Base-by-base conservation (phyloP, 1,140 invertebrate genomes). In the Thaumetopoea pityocampa region DNA sequence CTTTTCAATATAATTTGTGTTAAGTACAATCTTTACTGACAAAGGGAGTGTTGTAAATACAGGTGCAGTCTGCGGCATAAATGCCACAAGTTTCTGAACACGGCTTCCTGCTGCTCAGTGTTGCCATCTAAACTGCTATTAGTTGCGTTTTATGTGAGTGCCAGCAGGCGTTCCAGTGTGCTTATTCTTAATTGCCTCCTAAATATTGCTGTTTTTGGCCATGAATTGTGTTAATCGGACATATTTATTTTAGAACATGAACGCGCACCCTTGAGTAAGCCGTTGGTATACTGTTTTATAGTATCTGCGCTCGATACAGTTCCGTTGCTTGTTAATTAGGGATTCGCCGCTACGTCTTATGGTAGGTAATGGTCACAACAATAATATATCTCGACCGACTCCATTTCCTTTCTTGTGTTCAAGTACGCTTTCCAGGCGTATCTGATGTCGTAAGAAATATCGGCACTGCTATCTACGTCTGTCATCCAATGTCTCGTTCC, bases 171-270 rank as follows among this genome's bases (percentile, higher is more conserved):
- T 66, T 57, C 51, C 51, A 61, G 60, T 57, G 59, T 67, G 58
- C 71, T 70, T 74, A 71, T 71, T 56, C 57, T 59, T 76, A 77
- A 80, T 79, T 67, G 66, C 67, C 63, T 78, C 67, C 62, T 82
- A 82, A 82, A 76, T 68, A 73, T 77, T 57, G 66, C 74, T 70
- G 63, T 69, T 73, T 70, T 77, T 55, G 54, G 49, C 46, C 61
- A 58, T 76, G 58, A 66, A 69, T 71, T 60, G 63, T 54, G 61
- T 77, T 61, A 68, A 67, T 62, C 58, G 48, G 73, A 74, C 63
- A 60, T 74, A 62, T 78, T 81, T 81, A 81, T 81, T 71, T 46
- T 50, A 48, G 60, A 53, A 40, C 49, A 57, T 50, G 27, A 51
- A 57, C 51, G 47, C 45, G 51, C 48, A 48, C 42, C 46, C 51